phyloP scores from a whole-genome alignment of 2,888 invertebrate genomes.

The Nomada goodeniana region DNA sequence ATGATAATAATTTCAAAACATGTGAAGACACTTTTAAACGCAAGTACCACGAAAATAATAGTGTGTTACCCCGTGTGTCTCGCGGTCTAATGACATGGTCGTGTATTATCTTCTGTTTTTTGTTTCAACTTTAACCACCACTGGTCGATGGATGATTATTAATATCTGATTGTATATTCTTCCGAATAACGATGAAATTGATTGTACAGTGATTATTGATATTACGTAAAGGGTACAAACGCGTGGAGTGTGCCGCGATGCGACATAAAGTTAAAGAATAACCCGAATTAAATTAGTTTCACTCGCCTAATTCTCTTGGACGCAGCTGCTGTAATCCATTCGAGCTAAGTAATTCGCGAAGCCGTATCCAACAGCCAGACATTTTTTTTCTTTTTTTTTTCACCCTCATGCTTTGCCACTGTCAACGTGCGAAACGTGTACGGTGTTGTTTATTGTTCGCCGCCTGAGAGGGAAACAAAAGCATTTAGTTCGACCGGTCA shows the following conservation, averaged over 20 bases:
- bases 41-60: not conserved
- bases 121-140: not conserved
- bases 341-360: conserved; percentile 33
- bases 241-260: not conserved
- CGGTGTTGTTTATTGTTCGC: not conserved
- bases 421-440: not conserved
- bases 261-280: conserved; percentile 39
- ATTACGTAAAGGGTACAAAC: conserved; percentile 27
- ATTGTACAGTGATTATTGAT: not conserved
- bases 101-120: not conserved
- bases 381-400: not conserved
- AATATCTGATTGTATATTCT: conserved; percentile 7
- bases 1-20: not conserved
- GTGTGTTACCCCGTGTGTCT: not conserved
- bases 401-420: not conserved
- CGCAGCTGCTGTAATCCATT: conserved; percentile 32
- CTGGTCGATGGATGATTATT: conserved; percentile 14
- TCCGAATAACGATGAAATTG: conserved; percentile 1
- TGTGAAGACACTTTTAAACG: not conserved
- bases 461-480: conserved; percentile 24
- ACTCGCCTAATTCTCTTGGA: conserved; percentile 18
- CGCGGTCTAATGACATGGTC: not conserved
- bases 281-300: conserved; percentile 45
- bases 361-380: conserved; percentile 22
- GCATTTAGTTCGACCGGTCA: conserved; percentile 3